phyloP scores from a whole-genome alignment of 2,797 vertebrate species.

The Taenioides sp. region DNA sequence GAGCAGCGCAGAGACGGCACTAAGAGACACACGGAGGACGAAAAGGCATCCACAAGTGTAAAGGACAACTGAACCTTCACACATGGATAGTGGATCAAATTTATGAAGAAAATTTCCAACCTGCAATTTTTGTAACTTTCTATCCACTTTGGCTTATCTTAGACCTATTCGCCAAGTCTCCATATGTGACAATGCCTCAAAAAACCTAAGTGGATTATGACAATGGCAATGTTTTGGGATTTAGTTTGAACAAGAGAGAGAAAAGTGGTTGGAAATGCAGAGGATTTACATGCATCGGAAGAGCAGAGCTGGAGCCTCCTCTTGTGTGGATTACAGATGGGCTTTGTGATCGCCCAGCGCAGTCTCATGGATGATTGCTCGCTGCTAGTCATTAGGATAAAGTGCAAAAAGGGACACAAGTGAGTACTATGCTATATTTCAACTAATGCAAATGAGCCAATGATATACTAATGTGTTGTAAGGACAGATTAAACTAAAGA shows the following conservation, averaged over 20 bases:
- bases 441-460: constrained; percentile 40
- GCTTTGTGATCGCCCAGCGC: constrained; percentile 59
- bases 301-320: constrained; percentile 53
- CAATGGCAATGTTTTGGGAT: constrained; percentile 58
- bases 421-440: constrained; percentile 68
- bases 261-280: constrained; percentile 34
- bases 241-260: constrained; percentile 48
- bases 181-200: constrained; percentile 52
- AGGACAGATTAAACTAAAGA: constrained; percentile 28
- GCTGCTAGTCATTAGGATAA: constrained; percentile 65
- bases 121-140: constrained; percentile 51
- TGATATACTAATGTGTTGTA: constrained; percentile 35
- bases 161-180: constrained; percentile 41
- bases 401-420: constrained; percentile 71
- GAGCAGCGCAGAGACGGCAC: constrained; percentile 52
- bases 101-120: constrained; percentile 48
- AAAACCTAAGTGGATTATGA: constrained; percentile 72
- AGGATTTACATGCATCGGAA: constrained; percentile 67
- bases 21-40: constrained; percentile 16
- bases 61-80: neutral
- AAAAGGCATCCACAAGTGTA: constrained; percentile 1
- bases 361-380: constrained; percentile 65
- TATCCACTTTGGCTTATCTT: constrained; percentile 45
- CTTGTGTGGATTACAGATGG: constrained; percentile 76
- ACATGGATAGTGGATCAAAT: constrained; percentile 55